Conservation (phyloP, 2,113 vertebrate genomes). For the Tursiops truncatus region DNA sequence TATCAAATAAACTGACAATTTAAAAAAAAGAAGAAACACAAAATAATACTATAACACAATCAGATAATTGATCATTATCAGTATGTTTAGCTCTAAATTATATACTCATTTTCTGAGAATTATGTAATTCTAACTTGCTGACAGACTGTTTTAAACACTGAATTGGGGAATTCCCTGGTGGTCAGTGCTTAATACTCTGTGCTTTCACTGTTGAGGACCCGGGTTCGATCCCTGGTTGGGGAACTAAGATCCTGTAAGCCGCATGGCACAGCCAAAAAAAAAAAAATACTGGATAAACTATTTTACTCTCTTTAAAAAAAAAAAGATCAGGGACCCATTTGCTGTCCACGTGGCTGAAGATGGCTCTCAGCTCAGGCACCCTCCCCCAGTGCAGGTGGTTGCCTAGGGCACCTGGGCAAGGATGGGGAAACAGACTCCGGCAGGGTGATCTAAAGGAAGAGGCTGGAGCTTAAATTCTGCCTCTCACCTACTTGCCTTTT, state of each 20-base stretch:
- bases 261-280: no score
- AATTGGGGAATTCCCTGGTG: not conserved
- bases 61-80: slow-evolving; percentile 27
- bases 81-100: slow-evolving; percentile 3
- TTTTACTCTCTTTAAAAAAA: not conserved
- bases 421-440: not conserved
- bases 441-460: not conserved
- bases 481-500: not conserved
- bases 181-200: no score
- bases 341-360: not conserved
- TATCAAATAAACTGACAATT: not conserved
- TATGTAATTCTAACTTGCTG: slow-evolving; percentile 16
- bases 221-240: no score
- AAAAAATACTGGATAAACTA: not conserved
- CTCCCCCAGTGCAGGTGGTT: not conserved
- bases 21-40: no score
- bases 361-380: not conserved
- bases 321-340: not conserved
- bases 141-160: slow-evolving; percentile 8
- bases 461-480: not conserved
- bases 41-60: not conserved
- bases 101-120: slow-evolving; percentile 39
- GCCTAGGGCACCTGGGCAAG: not conserved
- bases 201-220: no score
- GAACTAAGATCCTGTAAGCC: no score